Evolutionary conservation across 2,797 vertebrate genomes (phyloP).

Genomic region (Rhinoraja longicauda): DNA sequence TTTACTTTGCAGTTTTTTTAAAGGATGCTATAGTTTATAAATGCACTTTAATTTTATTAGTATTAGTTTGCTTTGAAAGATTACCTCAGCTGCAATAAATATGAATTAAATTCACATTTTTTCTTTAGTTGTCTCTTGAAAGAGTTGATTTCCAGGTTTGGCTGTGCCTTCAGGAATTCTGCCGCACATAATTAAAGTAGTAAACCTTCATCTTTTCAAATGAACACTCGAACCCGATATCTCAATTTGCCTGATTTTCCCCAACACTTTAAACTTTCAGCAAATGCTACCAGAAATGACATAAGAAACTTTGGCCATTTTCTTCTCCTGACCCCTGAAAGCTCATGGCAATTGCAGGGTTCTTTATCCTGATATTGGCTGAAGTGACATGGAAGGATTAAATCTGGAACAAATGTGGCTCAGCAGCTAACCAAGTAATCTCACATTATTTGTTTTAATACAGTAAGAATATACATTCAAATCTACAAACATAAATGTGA

Average conservation of each 20-base stretch:
- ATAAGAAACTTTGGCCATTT: not conserved
- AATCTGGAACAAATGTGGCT: not conserved
- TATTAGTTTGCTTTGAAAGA: slow-evolving; percentile 5
- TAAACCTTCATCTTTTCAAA: not conserved
- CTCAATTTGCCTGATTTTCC: not conserved
- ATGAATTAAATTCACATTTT: slow-evolving; percentile 11
- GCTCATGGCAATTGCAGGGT: not conserved
- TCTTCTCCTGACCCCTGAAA: not conserved
- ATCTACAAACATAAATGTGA: not conserved
- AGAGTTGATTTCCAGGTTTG: not conserved
- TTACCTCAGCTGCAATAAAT: slow-evolving; percentile 14
- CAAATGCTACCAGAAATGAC: not conserved
- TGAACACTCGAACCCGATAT: not conserved
- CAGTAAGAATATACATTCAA: not conserved
- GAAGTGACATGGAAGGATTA: not conserved
- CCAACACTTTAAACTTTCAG: not conserved
- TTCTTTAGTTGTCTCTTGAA: not conserved
- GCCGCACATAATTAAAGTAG: not conserved
- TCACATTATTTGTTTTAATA: not conserved
- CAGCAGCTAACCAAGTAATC: not conserved
- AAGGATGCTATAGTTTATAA: not conserved
- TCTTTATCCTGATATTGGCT: not conserved
- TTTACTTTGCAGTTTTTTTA: slow-evolving; percentile 11
- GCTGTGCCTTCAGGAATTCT: not conserved
- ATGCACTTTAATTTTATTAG: slow-evolving; percentile 23